Base-by-base conservation (phyloP, 2,797 vertebrate genomes). In the Sebastes miniatus region DNA sequence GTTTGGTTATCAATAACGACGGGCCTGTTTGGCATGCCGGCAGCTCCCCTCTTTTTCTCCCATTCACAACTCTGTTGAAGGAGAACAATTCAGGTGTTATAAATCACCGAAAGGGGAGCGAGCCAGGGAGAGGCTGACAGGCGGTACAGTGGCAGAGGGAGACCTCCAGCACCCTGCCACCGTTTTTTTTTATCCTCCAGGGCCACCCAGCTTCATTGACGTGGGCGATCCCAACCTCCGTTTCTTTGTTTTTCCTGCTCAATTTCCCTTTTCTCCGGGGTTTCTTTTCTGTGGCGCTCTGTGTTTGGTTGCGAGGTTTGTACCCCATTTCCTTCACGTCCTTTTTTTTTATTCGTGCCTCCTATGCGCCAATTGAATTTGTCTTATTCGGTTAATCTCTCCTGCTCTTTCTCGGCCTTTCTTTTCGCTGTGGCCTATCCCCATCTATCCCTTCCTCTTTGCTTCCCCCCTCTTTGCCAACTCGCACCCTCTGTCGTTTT, bases 61-160 rank as follows among this genome's bases (percentile, higher is more conserved):
- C 76, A 90, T 93, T 93, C 91, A 91, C 73, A 68, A 66, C 73
- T 75, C 69, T 73, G 85, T 88, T 83, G 57, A 79, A 74, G 71
- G 76, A 79, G 85, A 93, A 93, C 92, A 93, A 92, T 92, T 85
- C 88, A 83, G 81, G 80, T 87, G 87, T 84, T 90, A 91, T 93
- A 92, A 93, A 93, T 94, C 91, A 93, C 47, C 3, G 39, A 47
- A 61, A 80, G 80, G 74, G 79, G 83, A 80, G 83, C 8, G 80
- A 65, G 89, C 76, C 85, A 78, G 81, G 27, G 39, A 78, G 82
- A n/a, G 70, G 79, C 71, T 92, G 92, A 92, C 90, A 90, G 88
- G 85, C 81, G 3, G 87, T 87, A 89, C 91, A 90, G 88, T 90
- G 87, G 83, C 85, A 83, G 77, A 85, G 83, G 75, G 84, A 87